These are phyloP conservation scores for Amphiprion percula DNA, from an alignment of 2,113 vertebrate species.

Conservation along the genomic window DNA sequence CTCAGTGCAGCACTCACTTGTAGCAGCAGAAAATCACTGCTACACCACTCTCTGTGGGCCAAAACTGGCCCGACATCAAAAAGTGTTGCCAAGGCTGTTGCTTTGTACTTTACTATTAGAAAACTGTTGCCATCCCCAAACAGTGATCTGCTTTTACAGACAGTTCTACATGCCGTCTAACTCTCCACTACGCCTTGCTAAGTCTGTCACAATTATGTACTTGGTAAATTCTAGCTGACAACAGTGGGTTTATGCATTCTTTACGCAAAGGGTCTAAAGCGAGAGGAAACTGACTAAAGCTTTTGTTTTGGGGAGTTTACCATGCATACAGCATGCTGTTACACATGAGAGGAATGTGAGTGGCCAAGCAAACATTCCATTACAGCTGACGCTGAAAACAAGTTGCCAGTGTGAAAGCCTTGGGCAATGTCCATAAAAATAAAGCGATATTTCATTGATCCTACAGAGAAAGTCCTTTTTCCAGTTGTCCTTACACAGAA, in stretches of 20 bases:
- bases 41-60: slow-evolving; percentile 24
- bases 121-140: slow-evolving; percentile 20
- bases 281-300: slow-evolving; percentile 51
- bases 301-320: slow-evolving; percentile 34
- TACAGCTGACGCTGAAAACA: slow-evolving; percentile 56
- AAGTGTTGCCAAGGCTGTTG: slow-evolving; percentile 15
- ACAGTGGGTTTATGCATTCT: slow-evolving; percentile 42
- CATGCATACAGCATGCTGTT: slow-evolving; percentile 20
- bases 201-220: slow-evolving; percentile 23
- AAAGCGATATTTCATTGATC: slow-evolving; percentile 68
- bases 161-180: slow-evolving; percentile 13
- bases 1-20: slow-evolving; percentile 2
- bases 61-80: slow-evolving; percentile 35
- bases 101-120: slow-evolving; percentile 35
- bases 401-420: slow-evolving; percentile 53
- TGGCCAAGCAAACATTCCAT: slow-evolving; percentile 57
- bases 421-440: slow-evolving; percentile 65
- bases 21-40: slow-evolving; percentile 19
- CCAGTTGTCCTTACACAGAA: background rate
- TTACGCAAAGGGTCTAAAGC: slow-evolving; percentile 50
- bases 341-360: slow-evolving; percentile 53
- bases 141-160: slow-evolving; percentile 42
- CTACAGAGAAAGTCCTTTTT: slow-evolving; percentile 40
- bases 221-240: slow-evolving; percentile 36
- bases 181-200: slow-evolving; percentile 14